Base-by-base conservation (phyloP, 2,888 invertebrate genomes). In the Drosophila nigritarsus region DNA sequence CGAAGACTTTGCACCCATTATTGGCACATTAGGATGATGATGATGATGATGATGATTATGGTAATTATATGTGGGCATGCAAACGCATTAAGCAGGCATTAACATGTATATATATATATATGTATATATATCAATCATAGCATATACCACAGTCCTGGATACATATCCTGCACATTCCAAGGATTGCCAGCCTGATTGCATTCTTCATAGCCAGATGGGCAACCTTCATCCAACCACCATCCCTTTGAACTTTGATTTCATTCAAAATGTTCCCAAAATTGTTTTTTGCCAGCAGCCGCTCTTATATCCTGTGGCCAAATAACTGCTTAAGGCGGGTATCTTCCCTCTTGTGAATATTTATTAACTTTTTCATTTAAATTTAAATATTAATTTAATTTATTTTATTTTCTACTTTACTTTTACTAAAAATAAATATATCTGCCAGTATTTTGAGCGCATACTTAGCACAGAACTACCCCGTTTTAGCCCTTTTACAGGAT, bases 181-280 rank as follows among this genome's bases (percentile, higher is more conserved):
- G 40, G 38, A 40, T 34, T 30, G 24, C 30, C 53, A 38, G 24
- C 45, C 27, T 24, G 48, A 6, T 18, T 36, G 54, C 53, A 55
- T 61, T 69, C 49, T 60, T 36, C 13, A 45, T 15, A n/a, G 20
- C 30, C 34, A 36, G 27, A 40, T 40, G 36, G 32, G 27, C 32
- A 40, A 45, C 45, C 38, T 50, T 42, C 50, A 29, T 65, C 24
- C 65, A 45, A 24, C 58, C 36, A 24, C 58, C 36, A 56, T 50
- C 34, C 53, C 78, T 78, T 78, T 78, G 72, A 78, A 78, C 75
- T 78, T 65, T 75, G 75, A 78, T 78, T 78, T 75, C 71, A 75
- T 75, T 53, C 62, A 62, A 66, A 53, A 75, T 78, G 71, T 61
- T 64, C 45, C 36, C 60, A 32, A 78, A 65, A 71, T 75, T 66